Conservation (phyloP, 2,888 invertebrate genomes). For the Stratiomys singularior region DNA sequence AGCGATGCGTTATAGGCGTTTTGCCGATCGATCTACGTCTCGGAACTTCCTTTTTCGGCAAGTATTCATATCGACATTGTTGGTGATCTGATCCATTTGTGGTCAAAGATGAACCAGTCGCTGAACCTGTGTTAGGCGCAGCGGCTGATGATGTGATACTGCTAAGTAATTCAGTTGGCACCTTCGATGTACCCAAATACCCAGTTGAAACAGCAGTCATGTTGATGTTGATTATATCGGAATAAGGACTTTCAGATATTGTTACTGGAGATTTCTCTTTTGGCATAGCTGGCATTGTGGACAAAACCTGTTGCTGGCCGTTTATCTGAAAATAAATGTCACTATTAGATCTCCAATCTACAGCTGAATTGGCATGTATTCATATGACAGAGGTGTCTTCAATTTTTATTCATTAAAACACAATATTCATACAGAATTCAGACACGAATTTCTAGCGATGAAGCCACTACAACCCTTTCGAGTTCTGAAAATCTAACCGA, state of each 20-base stretch:
- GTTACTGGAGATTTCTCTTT: slow-evolving; percentile 64
- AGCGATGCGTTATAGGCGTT: neutral
- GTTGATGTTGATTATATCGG: slow-evolving; percentile 57
- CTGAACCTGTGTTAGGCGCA: neutral
- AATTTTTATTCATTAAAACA: too few species aligned
- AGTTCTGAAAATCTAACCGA: too few species aligned
- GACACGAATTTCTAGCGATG: too few species aligned
- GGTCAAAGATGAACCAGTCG: neutral
- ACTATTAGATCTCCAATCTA: too few species aligned
- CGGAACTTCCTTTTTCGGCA: neutral
- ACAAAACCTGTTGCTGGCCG: slow-evolving; percentile 58
- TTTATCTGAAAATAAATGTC: slow-evolving; percentile 55
- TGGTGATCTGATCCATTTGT: slow-evolving; percentile 2
- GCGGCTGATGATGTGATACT: slow-evolving; percentile 16
- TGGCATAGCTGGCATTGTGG: slow-evolving; percentile 66
- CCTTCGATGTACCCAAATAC: slow-evolving; percentile 26
- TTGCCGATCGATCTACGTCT: slow-evolving; percentile 4
- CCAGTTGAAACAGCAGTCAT: slow-evolving; percentile 30
- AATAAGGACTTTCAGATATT: slow-evolving; percentile 61
- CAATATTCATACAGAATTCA: too few species aligned
- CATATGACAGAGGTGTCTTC: too few species aligned
- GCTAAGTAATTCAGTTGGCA: slow-evolving; percentile 5
- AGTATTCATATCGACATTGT: neutral
- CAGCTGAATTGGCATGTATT: too few species aligned
- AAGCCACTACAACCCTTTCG: too few species aligned